Conservation (phyloP, 2,888 invertebrate genomes). For the Scaptomyza polygonia region DNA sequence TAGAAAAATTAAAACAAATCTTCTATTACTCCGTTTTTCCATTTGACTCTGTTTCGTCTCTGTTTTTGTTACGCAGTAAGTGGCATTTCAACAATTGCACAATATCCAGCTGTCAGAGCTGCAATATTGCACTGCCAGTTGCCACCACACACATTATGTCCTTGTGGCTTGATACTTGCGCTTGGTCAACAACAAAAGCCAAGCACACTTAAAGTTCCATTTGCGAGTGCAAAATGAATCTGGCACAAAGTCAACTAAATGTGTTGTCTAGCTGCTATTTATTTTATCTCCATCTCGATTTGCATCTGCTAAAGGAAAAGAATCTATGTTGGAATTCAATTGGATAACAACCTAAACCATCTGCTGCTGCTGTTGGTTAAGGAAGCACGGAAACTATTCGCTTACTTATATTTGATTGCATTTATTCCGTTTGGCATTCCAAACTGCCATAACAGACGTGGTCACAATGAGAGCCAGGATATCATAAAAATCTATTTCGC, state of each 20-base stretch:
- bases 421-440: slow-evolving; percentile 32
- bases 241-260: neutral
- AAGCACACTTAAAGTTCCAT: neutral
- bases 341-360: slow-evolving; percentile 2
- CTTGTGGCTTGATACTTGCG: neutral
- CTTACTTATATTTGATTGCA: slow-evolving; percentile 39
- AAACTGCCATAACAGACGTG: neutral
- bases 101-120: neutral
- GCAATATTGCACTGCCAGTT: slow-evolving; percentile 2
- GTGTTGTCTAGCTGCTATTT: neutral
- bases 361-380: neutral
- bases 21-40: neutral
- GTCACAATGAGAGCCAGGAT: neutral
- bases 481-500: neutral
- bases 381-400: slow-evolving; percentile 29
- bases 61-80: neutral
- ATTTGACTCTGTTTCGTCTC: neutral
- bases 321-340: slow-evolving; percentile 28
- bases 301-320: neutral
- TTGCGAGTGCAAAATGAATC: neutral
- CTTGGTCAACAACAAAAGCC: neutral
- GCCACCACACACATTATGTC: neutral
- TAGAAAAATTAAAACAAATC: neutral
- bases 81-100: neutral
- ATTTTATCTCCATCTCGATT: neutral